Evolutionary conservation across 1,140 invertebrate genomes (phyloP).

Genomic region (Palaemon carinicauda): DNA sequence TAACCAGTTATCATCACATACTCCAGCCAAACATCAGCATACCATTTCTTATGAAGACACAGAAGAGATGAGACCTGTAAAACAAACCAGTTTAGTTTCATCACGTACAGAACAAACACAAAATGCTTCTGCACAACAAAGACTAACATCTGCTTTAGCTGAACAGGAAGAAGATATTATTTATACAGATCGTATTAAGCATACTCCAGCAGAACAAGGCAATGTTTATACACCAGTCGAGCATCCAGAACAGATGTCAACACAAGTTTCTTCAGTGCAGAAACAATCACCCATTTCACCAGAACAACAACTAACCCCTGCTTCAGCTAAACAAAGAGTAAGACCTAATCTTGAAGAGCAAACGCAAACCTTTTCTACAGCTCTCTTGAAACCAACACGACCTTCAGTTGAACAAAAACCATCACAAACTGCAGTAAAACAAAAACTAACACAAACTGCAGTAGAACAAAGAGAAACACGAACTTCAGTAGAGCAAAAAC

Average conservation of each 20-base stretch:
- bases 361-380: no score
- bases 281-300: conserved; percentile 14
- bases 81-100: not conserved
- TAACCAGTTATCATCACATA: not conserved
- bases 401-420: conserved; percentile 12
- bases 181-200: no score
- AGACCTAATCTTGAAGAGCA: no score
- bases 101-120: not conserved
- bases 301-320: conserved; percentile 6
- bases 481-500: conserved; percentile 1
- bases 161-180: no score
- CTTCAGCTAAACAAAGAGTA: not conserved
- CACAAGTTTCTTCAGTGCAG: not conserved
- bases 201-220: no score
- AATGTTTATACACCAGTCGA: not conserved
- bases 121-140: not conserved
- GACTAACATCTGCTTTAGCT: no score
- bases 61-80: not conserved
- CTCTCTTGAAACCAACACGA: conserved; percentile 8
- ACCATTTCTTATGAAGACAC: not conserved
- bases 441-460: not conserved
- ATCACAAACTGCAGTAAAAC: not conserved
- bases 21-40: not conserved
- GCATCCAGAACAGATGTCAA: not conserved
- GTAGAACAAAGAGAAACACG: not conserved